These are phyloP conservation scores for Fratercula arctica DNA, from an alignment of 2,797 vertebrate genomes.

Conservation along the genomic window DNA sequence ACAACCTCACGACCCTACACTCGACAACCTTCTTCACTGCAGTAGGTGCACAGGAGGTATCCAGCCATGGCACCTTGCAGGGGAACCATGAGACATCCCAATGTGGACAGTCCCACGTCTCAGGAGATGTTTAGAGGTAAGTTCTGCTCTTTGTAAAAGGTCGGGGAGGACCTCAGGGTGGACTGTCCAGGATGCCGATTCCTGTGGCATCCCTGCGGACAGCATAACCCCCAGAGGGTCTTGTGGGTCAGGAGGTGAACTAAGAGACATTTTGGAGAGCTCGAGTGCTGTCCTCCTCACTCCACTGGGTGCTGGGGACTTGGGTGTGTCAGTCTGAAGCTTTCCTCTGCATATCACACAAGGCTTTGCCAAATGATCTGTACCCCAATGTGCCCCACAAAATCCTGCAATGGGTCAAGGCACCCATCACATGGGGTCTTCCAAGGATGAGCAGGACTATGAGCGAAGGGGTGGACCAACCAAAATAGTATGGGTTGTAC, in stretches of 20 bases:
- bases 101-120: neutral
- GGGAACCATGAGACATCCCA: neutral
- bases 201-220: neutral
- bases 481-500: neutral
- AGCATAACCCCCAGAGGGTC: neutral
- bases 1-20: neutral
- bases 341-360: neutral
- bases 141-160: conserved; percentile 30
- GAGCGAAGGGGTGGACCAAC: neutral
- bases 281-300: neutral
- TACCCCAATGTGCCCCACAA: neutral
- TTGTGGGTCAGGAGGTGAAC: neutral
- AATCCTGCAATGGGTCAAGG: neutral
- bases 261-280: neutral
- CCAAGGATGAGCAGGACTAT: neutral
- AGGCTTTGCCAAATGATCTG: neutral
- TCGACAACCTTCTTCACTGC: neutral
- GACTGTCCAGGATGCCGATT: neutral
- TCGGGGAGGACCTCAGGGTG: neutral
- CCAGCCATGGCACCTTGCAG: neutral
- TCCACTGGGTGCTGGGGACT: neutral
- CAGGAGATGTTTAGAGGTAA: conserved; percentile 51
- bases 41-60: neutral
- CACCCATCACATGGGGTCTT: neutral
- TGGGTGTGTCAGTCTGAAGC: neutral